Evolutionary conservation across 2,797 vertebrate genomes (phyloP), one percentile per base, ranked within the genome.

Genomic region (Hippocampus kuda): DNA sequence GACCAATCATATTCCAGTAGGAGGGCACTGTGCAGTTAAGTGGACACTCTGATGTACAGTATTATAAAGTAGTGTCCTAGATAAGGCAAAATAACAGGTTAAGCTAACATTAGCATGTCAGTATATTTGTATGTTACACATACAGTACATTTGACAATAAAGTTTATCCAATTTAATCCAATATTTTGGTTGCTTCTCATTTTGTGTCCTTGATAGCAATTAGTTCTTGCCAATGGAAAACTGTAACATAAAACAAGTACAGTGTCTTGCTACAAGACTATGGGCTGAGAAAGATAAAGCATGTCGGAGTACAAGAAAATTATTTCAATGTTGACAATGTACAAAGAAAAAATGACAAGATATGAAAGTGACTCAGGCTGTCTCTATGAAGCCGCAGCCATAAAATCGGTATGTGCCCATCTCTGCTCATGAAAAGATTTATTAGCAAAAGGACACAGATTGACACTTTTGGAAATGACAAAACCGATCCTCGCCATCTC

Each of bases 341-440:
- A 86, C 87, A 72, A 79, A 88, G 34, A 38, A 38, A 38, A 84
- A 83, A 77, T 86, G 85, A 87, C 85, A 88, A 81, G 84, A 85
- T 79, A 81, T 86, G 86, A 84, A 84, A 85, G 72, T 69, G 78
- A 85, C 86, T 27, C 24, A 49, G 63, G 24, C 82, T 79, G 83
- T 83, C 76, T 71, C 75, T 48, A 84, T 84, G 81, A 80, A 70
- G 73, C 72, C 74, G 66, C 51, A 76, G 73, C 77, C 68, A 61
- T 34, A 72, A 84, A 85, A 87, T 82, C 30, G 69, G 73, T 78
- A 83, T 80, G 81, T 83, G 82, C 80, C 79, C 75, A 73, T 86
- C 80, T 84, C 72, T 66, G 69, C 72, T 70, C 66, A 78, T 74
- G 61, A 70, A 72, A 74, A 82, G 78, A 88, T 88, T 76, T 82